These are phyloP conservation scores for Mus minutoides DNA, from an alignment of 2,797 vertebrate genomes.

Conservation along the genomic window DNA sequence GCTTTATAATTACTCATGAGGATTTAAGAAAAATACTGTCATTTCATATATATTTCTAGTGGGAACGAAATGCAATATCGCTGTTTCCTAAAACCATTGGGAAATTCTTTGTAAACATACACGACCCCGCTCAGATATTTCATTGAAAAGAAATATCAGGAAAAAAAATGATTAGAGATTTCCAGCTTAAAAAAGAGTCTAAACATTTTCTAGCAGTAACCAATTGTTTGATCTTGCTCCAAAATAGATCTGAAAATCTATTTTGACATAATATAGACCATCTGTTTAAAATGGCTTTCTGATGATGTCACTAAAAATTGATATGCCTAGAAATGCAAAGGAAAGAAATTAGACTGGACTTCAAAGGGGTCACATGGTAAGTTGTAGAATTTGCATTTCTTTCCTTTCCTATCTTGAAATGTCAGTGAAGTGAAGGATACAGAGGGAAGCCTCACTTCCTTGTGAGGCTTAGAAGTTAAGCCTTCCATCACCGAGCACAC, in stretches of 20 bases:
- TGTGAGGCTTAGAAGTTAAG: background rate
- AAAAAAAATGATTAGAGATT: background rate
- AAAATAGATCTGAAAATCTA: slow-evolving; percentile 51
- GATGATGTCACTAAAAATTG: slow-evolving; percentile 48
- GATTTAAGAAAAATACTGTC: background rate
- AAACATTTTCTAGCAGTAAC: slow-evolving; percentile 37
- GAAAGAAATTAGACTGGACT: slow-evolving; percentile 55
- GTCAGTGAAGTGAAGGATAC: background rate
- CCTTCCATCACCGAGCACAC: background rate
- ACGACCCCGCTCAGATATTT: slow-evolving; percentile 14
- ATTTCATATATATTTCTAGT: background rate
- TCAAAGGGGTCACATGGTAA: slow-evolving; percentile 22
- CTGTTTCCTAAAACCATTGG: background rate
- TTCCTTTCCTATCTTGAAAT: slow-evolving; percentile 40
- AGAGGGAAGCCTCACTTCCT: slow-evolving; percentile 11
- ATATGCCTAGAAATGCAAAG: slow-evolving; percentile 45
- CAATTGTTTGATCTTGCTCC: slow-evolving; percentile 50
- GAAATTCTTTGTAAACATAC: slow-evolving; percentile 1
- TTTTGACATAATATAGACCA: slow-evolving; percentile 41
- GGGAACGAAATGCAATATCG: background rate
- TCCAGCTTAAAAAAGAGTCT: slow-evolving; percentile 7
- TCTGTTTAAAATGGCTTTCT: slow-evolving; percentile 67
- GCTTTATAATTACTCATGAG: background rate
- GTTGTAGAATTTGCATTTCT: slow-evolving; percentile 8
- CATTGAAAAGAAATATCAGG: background rate